Evolutionary conservation across 2,888 invertebrate species (phyloP).

Genomic region (Plebejus anna): DNA sequence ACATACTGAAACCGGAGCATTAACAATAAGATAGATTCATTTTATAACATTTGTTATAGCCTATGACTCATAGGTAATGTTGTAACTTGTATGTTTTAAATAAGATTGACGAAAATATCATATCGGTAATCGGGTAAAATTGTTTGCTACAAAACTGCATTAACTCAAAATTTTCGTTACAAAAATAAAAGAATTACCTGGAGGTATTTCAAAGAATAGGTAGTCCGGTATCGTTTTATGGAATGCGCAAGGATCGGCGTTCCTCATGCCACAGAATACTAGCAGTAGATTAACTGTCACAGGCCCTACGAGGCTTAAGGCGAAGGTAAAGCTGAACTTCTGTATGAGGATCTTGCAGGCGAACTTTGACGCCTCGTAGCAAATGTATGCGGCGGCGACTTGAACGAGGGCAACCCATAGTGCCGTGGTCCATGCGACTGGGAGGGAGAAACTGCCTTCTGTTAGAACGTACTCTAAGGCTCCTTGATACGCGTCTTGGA

Average conservation of each 20-base stretch:
- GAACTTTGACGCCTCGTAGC: constrained; percentile 86
- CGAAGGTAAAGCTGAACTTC: constrained; percentile 91
- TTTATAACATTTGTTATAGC: too few species aligned
- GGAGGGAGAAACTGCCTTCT: constrained; percentile 52
- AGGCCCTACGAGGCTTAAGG: constrained; percentile 88
- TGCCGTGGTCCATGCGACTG: constrained; percentile 61
- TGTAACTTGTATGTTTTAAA: neutral
- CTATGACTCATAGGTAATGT: too few species aligned
- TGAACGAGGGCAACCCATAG: constrained; percentile 84
- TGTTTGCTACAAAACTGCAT: neutral
- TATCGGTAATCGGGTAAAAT: too few species aligned
- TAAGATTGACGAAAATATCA: too few species aligned
- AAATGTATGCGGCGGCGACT: constrained; percentile 82
- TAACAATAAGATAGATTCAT: neutral
- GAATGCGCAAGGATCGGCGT: constrained; percentile 84
- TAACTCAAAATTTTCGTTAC: neutral
- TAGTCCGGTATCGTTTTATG: constrained; percentile 86
- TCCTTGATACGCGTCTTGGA: constrained; percentile 58
- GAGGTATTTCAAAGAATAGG: constrained; percentile 91
- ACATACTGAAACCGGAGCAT: neutral
- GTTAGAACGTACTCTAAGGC: constrained; percentile 58
- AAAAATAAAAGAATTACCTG: constrained; percentile 53
- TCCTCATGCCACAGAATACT: constrained; percentile 82
- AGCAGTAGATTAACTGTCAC: constrained; percentile 85
- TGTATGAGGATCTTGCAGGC: constrained; percentile 95